Evolutionary conservation across 1,140 invertebrate genomes (phyloP), one percentile per base, ranked within the genome.

Genomic region (Drosophila yakuba): DNA sequence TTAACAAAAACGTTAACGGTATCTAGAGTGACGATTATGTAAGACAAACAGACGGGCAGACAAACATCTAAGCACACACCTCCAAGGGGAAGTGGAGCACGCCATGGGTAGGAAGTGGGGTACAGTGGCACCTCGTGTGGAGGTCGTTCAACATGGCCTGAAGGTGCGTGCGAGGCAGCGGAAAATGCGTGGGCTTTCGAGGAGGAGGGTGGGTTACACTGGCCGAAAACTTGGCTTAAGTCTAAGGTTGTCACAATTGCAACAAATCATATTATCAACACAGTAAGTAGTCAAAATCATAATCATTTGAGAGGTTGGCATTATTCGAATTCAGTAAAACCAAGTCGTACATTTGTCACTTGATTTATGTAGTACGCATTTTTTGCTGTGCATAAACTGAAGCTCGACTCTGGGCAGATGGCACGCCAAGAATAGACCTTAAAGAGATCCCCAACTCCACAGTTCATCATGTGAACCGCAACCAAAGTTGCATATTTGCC

Each of bases 11-110:
- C 55, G 51, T 72, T 80, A 81, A 80, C 84, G 73, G 83, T 89
- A 88, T 71, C 84, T 89, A 80, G 80, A 89, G 77, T 90, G 84
- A 89, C 85, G 84, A 89, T 89, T 89, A 89, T 89, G 84, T 89
- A 89, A 89, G 85, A 80, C 77, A 88, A 89, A 84, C 61, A 89
- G 64, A 80, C 68, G 41, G 54, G 28, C 69, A 56, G 64, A 78
- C 84, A 89, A 83, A 89, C 82, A 86, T 86, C 83, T 86, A 86
- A 88, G 51, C 47, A 83, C 61, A 84, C 82, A 81, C 62, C 6
- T 7, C 41, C 14, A 7, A 4, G 60, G 14, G 28, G 15, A 15
- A 17, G 6, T 12, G 36, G 7, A 44, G 47, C 12, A 12, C 7
- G 5, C 4, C 25, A 23, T 0, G 17, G 10, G 5, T 7, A 3